Evolutionary conservation across 2,797 vertebrate genomes (phyloP).

Genomic region (Emys orbicularis): DNA sequence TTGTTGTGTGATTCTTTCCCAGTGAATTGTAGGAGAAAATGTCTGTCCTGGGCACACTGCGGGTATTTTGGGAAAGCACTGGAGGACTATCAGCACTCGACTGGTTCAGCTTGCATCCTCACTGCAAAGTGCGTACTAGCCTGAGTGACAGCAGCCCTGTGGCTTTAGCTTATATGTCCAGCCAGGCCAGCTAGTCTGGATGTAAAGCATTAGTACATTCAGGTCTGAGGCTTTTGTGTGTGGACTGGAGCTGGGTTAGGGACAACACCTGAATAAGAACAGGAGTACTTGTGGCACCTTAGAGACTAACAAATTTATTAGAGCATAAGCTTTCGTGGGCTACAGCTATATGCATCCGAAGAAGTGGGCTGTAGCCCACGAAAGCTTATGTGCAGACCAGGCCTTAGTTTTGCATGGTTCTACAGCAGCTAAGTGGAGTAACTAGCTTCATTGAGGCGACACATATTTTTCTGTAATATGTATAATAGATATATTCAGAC

Average conservation of each 20-base stretch:
- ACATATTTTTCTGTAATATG: neutral
- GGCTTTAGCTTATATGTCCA: no score
- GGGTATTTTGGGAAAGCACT: neutral
- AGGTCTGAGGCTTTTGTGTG: neutral
- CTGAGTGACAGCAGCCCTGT: neutral
- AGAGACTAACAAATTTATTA: no score
- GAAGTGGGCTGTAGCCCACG: no score
- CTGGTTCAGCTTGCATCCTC: neutral
- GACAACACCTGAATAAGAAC: neutral
- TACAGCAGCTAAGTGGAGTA: neutral
- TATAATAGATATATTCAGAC: neutral
- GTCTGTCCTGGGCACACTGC: accelerated
- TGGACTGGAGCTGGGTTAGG: neutral
- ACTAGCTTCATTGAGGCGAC: neutral
- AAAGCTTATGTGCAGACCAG: no score
- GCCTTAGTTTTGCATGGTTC: neutral
- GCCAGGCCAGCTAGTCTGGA: no score
- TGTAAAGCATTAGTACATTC: neutral
- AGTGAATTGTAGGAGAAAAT: neutral
- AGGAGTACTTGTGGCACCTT: no score
- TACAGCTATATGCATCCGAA: no score
- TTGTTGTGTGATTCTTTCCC: neutral
- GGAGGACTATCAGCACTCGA: neutral
- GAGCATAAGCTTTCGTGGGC: no score
- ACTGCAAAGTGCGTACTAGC: neutral